phyloP scores from a whole-genome alignment of 2,113 vertebrate genomes.

The Antigone vipio region DNA sequence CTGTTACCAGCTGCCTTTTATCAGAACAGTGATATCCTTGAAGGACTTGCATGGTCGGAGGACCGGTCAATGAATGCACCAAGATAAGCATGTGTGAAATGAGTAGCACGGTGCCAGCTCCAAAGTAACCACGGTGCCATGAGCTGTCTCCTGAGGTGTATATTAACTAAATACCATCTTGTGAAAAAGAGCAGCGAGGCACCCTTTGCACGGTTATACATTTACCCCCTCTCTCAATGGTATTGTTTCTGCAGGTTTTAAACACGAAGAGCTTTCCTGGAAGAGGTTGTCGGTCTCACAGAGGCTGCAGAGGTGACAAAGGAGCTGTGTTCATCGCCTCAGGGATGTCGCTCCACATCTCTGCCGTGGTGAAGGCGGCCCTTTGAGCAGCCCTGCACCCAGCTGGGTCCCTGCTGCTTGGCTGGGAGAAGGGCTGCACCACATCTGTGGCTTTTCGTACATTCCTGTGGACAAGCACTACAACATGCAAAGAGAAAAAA shows the following conservation, averaged over 20 bases:
- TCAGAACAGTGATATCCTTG: neutral
- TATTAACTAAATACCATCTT: neutral
- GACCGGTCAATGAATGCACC: neutral
- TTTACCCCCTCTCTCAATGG: neutral
- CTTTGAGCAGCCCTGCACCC: rapidly evolving
- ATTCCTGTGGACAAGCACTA: neutral
- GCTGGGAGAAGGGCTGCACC: neutral
- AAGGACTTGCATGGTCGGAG: neutral
- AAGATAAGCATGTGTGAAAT: neutral
- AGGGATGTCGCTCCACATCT: neutral
- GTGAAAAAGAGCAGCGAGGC: neutral
- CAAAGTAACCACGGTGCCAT: neutral
- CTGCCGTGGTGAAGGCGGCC: neutral
- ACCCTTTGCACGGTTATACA: rapidly evolving
- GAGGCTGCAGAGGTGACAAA: neutral
- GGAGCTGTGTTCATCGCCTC: rapidly evolving
- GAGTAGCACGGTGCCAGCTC: neutral
- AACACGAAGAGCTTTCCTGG: neutral
- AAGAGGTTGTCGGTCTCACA: neutral
- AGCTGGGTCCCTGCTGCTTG: neutral
- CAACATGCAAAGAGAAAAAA: neutral
- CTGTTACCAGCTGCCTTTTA: neutral
- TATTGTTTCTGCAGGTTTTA: neutral
- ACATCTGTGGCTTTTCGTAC: neutral
- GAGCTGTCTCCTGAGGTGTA: neutral